Evolutionary conservation across 53 echinoderm and acorn worm species (phyloP), one percentile per base, ranked within the genome.

Genomic region (Mesocentrotus franciscanus): DNA sequence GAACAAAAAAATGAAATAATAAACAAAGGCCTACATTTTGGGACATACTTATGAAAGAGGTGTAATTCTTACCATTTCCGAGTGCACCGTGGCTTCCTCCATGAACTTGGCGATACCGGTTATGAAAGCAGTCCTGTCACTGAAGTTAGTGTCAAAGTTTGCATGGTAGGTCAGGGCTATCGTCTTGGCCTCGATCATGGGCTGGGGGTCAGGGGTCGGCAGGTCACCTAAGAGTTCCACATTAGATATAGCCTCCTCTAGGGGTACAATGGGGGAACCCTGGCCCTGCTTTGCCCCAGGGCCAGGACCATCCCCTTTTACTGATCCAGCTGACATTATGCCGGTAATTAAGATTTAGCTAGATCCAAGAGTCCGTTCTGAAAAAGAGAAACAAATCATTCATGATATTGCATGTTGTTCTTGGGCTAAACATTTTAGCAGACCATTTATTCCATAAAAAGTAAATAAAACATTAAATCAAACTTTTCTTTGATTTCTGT

Each of bases 101-200:
- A 96, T 96, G 34, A 71, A 96, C 72, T 78, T 93, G 32, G 96
- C 84, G 22, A 96, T 85, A 18, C 93, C 93, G 0, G 96, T 93
- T 27, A 96, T 87, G 60, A 85, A 96, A 24, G 93, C 96, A 66
- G 93, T 96, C 60, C 96, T 61, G 59, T 96, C 96, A 27, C 85
- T 85, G 49, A 96, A 96, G 60, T 96, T 96, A 34, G 96, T 93
- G 49, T 96, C 96, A 93, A 96, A 96, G 60, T 96, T 96, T 10
- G 93, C 96, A 59, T 93, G 93, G 89, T 96, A 96, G 60, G 96
- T 96, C 15, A 96, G 55, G n/a, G 96, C 93, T 34, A 93, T 93
- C 13, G 93, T 93, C 93, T 89, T 85, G 11, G 96, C 93, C 60
- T 96, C 96, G 59, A 96, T 93, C 61, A 94, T 32, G 22, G 94